Conservation (phyloP, 2,888 invertebrate genomes). For the Drosophila parthenogenetica region DNA sequence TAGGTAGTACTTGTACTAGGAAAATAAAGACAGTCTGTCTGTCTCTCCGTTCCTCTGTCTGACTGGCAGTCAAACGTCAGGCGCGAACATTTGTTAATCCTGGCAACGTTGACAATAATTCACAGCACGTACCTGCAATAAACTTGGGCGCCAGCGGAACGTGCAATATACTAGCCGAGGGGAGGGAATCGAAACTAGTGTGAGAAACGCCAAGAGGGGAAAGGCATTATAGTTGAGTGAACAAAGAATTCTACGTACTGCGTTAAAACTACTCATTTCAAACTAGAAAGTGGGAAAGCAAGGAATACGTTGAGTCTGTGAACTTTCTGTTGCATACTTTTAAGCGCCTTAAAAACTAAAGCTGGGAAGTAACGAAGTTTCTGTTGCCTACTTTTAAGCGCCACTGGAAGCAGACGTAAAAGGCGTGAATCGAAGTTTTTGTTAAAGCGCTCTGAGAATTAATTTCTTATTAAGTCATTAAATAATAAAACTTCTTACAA, state of each 20-base stretch:
- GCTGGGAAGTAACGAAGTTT: background rate
- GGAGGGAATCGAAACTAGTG: background rate
- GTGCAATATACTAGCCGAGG: slow-evolving; percentile 5
- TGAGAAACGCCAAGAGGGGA: background rate
- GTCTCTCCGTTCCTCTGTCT: slow-evolving; percentile 11
- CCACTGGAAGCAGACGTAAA: background rate
- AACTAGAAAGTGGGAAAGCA: slow-evolving; percentile 1
- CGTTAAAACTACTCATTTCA: slow-evolving; percentile 37
- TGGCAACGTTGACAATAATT: slow-evolving; percentile 72
- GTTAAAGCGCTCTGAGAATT: background rate
- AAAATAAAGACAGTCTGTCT: slow-evolving; percentile 21
- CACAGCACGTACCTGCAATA: slow-evolving; percentile 76
- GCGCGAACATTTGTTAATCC: slow-evolving; percentile 75
- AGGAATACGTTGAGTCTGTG: background rate
- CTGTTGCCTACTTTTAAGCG: slow-evolving; percentile 6
- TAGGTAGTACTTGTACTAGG: background rate
- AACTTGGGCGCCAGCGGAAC: slow-evolving; percentile 43
- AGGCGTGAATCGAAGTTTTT: background rate
- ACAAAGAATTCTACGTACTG: slow-evolving; percentile 12
- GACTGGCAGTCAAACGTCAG: slow-evolving; percentile 66
- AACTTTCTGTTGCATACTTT: slow-evolving; percentile 27
- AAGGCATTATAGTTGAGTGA: slow-evolving; percentile 1
- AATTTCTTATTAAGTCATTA: background rate
- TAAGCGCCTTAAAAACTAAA: background rate
- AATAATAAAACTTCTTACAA: too few species aligned